phyloP scores from a whole-genome alignment of 2,113 vertebrate genomes.

The Proteles cristata region DNA sequence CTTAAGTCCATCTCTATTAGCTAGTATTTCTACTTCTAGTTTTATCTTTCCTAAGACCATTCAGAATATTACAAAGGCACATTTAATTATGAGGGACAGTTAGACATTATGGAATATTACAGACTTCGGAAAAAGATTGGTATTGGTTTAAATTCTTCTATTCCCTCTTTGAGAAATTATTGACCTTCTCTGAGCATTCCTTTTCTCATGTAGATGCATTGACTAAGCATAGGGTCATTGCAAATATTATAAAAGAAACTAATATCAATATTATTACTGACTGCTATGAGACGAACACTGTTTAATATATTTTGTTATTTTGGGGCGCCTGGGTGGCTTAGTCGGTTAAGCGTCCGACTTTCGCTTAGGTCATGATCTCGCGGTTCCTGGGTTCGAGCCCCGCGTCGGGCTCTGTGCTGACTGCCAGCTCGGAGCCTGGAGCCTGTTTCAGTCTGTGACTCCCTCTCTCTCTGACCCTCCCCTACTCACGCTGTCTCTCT shows the following conservation, averaged over 20 bases:
- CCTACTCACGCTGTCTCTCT: too few relatives aligned
- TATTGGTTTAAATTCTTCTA: neutral
- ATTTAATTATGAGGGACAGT: neutral
- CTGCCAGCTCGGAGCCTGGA: too few relatives aligned
- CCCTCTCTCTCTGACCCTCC: too few relatives aligned
- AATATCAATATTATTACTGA: neutral
- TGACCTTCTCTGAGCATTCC: neutral
- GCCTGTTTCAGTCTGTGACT: too few relatives aligned
- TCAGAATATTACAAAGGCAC: neutral
- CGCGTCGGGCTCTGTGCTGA: too few relatives aligned
- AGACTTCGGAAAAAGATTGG: neutral
- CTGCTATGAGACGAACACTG: neutral
- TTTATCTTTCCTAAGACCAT: neutral
- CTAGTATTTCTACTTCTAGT: neutral
- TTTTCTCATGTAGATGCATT: neutral
- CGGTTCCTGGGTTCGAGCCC: too few relatives aligned
- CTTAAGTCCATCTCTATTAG: neutral
- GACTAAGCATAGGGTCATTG: neutral
- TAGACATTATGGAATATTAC: neutral
- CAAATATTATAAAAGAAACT: neutral
- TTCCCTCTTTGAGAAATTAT: neutral
- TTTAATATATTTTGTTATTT: neutral
- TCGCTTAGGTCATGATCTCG: too few relatives aligned
- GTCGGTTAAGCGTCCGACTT: too few relatives aligned
- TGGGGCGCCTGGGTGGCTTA: too few relatives aligned